These are phyloP conservation scores for Selenia dentaria DNA, from an alignment of 2,888 invertebrate genomes.

Conservation along the genomic window DNA sequence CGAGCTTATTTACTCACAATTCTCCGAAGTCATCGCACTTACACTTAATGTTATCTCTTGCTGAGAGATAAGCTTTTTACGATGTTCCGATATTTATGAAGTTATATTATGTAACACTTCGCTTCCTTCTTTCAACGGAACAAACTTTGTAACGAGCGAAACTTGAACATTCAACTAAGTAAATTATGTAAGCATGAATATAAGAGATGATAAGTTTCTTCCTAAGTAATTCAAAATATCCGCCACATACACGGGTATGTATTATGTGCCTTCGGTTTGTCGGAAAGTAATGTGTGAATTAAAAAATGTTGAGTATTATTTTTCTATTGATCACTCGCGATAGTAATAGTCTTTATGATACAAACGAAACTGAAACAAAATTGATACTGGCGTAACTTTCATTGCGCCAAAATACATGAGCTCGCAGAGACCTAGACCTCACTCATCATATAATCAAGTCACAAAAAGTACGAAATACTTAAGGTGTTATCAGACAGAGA, in stretches of 20 bases:
- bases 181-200: slow-evolving; percentile 21
- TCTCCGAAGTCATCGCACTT: slow-evolving; percentile 15
- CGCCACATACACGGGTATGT: not conserved
- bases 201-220: slow-evolving; percentile 16
- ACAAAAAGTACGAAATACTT: no score
- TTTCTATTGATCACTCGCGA: no score
- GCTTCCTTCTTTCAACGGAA: slow-evolving; percentile 20
- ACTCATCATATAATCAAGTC: no score
- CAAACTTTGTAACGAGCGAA: slow-evolving; percentile 21
- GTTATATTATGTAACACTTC: slow-evolving; percentile 14
- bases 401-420: no score
- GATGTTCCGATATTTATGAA: slow-evolving; percentile 20
- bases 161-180: slow-evolving; percentile 18
- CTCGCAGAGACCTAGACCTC: no score
- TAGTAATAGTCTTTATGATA: no score
- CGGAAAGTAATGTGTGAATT: no score
- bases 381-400: no score
- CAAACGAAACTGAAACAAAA: no score
- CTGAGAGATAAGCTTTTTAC: slow-evolving; percentile 21
- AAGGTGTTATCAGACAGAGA: no score
- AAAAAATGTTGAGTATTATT: no score
- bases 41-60: slow-evolving; percentile 15
- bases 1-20: slow-evolving; percentile 3
- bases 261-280: no score
- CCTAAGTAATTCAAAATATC: slow-evolving; percentile 7